These are phyloP conservation scores for Oscheius sp. DNA, from an alignment of 1,140 invertebrate species.

Conservation along the genomic window DNA sequence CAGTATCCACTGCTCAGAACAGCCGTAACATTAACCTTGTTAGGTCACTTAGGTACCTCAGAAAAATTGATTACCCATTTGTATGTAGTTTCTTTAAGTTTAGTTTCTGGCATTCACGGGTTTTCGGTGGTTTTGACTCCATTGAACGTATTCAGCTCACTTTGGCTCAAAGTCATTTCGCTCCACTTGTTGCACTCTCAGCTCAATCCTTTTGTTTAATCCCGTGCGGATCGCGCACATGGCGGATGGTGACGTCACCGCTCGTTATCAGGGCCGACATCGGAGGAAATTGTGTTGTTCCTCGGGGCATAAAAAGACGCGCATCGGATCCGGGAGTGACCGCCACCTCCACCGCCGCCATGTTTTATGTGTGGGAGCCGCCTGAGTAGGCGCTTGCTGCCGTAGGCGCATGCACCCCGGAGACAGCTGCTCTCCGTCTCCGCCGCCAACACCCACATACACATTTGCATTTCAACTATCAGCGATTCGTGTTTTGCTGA, in stretches of 20 bases:
- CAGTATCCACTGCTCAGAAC: no score
- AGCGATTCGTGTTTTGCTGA: background rate
- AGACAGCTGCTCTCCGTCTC: background rate
- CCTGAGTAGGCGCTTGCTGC: background rate
- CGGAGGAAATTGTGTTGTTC: slow-evolving; percentile 13
- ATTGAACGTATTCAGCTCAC: no score
- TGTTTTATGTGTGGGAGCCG: background rate
- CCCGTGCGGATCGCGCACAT: no score
- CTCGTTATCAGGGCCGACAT: slow-evolving; percentile 7
- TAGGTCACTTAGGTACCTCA: no score
- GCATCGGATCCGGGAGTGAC: background rate
- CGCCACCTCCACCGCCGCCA: background rate
- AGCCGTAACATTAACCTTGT: no score
- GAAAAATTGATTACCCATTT: no score
- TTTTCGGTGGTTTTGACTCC: no score
- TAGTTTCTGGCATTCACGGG: no score
- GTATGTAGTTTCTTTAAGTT: no score
- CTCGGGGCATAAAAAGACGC: slow-evolving; percentile 11
- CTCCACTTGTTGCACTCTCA: no score
- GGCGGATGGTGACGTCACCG: background rate
- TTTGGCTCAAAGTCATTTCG: no score
- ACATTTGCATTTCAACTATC: slow-evolving; percentile 9
- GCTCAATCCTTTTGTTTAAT: no score
- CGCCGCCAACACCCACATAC: background rate
- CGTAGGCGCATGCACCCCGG: background rate